Base-by-base conservation (phyloP, 2,113 vertebrate genomes). In the Takifugu flavidus region DNA sequence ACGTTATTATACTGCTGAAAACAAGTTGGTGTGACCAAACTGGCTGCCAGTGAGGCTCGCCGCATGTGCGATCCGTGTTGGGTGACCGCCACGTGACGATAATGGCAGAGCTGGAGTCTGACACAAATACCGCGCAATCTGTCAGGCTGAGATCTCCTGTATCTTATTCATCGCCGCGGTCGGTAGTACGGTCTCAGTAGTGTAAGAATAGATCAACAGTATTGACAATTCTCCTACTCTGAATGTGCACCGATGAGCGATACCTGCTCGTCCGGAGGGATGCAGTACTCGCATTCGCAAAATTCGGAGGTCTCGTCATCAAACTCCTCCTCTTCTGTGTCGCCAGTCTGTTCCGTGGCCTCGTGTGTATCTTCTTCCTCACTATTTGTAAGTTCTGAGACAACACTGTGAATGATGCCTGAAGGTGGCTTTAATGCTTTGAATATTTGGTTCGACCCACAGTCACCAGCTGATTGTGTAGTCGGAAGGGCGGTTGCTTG, bases 211-310 rank as follows among this genome's bases (percentile, higher is more conserved):
- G 56, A 25, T 26, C 20, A 15, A 27, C 34, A 42, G 7, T 10
- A 42, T 28, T 26, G 27, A 28, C 5, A 34, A 10, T 39, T 39
- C 4, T 10, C 7, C 34, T 39, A 39, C 34, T 10, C 6, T 10
- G 11, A 39, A 39, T 39, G 34, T 25, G 61, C n/a, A 56, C 65
- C 61, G 39, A 45, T 15, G 13, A 45, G 15, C 34, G 46, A 42
- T 88, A 90, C 89, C 89, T 91, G 81, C 26, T 87, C 82, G 53
- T 20, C 25, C 13, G 86, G 77, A 4, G 85, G 84, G 53, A 83
- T 56, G 86, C 90, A 92, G 86, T 89, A 79, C 49, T 91, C 84
- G 74, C 91, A 92, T 47, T 91, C 87, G 70, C 91, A 92, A 47
- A 4, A 3, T 20, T 87, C 87, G 5, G 20, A n/a, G 59, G 61